Evolutionary conservation across 2,113 vertebrate genomes (phyloP).

Genomic region (Paraplagusia blochii): DNA sequence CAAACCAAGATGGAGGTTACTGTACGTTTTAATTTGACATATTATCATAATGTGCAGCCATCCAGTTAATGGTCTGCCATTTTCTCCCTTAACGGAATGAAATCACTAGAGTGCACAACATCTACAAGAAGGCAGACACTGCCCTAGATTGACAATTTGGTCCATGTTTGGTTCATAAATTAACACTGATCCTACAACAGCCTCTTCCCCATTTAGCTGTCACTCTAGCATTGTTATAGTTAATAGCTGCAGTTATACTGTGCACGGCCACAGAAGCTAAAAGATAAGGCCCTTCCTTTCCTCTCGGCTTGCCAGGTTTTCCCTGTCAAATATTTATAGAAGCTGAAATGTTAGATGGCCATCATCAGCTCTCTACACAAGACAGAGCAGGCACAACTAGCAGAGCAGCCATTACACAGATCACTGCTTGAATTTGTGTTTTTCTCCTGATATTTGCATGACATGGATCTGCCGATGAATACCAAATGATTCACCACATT

Average conservation of each 20-base stretch:
- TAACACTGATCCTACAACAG: conserved; percentile 1
- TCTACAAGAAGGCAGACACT: neutral
- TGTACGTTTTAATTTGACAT: too few species aligned
- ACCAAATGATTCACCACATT: conserved; percentile 42
- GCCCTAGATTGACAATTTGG: neutral
- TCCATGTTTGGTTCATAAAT: neutral
- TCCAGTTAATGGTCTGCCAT: too few species aligned
- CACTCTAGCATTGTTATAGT: conserved; percentile 10
- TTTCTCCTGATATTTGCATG: neutral
- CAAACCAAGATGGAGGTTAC: too few species aligned
- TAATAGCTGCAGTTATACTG: conserved; percentile 31
- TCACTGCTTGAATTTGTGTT: neutral
- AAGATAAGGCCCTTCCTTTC: conserved; percentile 52
- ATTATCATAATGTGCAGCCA: too few species aligned
- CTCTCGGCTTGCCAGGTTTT: conserved; percentile 50
- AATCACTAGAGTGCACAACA: neutral
- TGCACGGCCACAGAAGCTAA: conserved; percentile 38
- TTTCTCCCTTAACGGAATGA: neutral
- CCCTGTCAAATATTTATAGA: conserved; percentile 76
- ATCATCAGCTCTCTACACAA: conserved; percentile 37
- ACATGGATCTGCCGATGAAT: too few species aligned
- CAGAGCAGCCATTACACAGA: conserved; percentile 9
- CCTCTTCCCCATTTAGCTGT: conserved; percentile 6
- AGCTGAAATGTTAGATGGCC: conserved; percentile 69
- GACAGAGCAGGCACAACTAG: conserved; percentile 6